phyloP scores from a whole-genome alignment of 2,113 vertebrate genomes.

The Numenius arquata region DNA sequence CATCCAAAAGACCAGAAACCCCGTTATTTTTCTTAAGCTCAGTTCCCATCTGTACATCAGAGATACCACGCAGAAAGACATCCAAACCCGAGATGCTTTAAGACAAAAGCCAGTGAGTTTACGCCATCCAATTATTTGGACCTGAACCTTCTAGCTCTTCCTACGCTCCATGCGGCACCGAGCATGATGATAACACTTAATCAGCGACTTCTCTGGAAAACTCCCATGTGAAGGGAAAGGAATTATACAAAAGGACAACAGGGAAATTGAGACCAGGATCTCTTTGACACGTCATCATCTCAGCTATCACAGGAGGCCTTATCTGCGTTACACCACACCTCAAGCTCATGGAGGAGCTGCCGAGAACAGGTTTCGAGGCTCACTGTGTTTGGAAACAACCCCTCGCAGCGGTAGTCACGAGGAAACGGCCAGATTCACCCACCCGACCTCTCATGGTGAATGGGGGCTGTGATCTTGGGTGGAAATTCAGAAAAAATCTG shows the following conservation, averaged over 20 bases:
- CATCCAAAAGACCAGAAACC: not conserved
- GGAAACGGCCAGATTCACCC: not conserved
- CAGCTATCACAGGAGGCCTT: not conserved
- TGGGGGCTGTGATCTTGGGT: not conserved
- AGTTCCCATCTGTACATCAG: not conserved
- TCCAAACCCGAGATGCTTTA: not conserved
- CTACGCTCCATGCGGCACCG: accelerated
- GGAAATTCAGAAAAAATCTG: not conserved
- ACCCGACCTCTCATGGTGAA: not conserved
- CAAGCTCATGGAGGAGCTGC: not conserved
- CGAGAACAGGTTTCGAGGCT: not conserved
- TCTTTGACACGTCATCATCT: not conserved
- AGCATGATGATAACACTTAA: not conserved
- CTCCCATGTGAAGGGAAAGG: not conserved
- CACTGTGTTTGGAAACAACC: not conserved
- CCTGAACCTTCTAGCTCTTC: not conserved
- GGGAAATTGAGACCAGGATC: not conserved
- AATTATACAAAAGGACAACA: not conserved
- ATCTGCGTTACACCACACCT: not conserved
- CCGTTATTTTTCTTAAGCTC: not conserved
- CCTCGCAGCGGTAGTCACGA: not conserved
- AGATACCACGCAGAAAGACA: not conserved
- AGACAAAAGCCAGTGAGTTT: not conserved
- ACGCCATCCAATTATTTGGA: not conserved
- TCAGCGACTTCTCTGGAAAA: not conserved